These are phyloP conservation scores for Cheumatopsyche charites DNA, from an alignment of 1,140 invertebrate genomes.

Conservation along the genomic window DNA sequence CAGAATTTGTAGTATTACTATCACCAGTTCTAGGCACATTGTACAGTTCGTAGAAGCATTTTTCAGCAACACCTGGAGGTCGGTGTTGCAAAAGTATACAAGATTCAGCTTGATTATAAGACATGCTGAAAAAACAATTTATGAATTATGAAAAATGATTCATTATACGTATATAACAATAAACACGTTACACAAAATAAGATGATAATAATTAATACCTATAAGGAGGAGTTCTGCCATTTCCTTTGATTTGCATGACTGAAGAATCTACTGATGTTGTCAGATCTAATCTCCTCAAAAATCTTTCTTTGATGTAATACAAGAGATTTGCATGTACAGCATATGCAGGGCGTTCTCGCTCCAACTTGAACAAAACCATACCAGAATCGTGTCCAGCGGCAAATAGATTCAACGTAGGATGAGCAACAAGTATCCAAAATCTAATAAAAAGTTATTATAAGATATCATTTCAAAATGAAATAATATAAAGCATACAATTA, in stretches of 20 bases:
- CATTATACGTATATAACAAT: conserved; percentile 30
- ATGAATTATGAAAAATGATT: conserved; percentile 44
- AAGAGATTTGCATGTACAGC: conserved; percentile 91
- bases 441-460: conserved; percentile 52
- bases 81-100: conserved; percentile 58
- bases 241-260: conserved; percentile 90
- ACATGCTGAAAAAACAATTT: conserved; percentile 71
- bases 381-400: conserved; percentile 95
- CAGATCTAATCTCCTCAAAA: conserved; percentile 89
- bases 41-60: conserved; percentile 94
- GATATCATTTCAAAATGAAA: neutral
- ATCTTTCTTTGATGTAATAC: conserved; percentile 96
- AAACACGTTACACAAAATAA: conserved; percentile 12
- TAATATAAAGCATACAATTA: neutral
- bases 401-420: conserved; percentile 86
- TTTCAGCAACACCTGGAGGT: conserved; percentile 69
- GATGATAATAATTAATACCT: conserved; percentile 56
- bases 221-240: conserved; percentile 73
- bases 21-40: conserved; percentile 80
- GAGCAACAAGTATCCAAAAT: conserved; percentile 94
- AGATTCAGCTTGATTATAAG: conserved; percentile 88
- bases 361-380: conserved; percentile 79
- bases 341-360: conserved; percentile 95
- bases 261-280: conserved; percentile 90
- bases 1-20: conserved; percentile 54